phyloP scores from a whole-genome alignment of 2,888 invertebrate species.

The Lithophane socia region DNA sequence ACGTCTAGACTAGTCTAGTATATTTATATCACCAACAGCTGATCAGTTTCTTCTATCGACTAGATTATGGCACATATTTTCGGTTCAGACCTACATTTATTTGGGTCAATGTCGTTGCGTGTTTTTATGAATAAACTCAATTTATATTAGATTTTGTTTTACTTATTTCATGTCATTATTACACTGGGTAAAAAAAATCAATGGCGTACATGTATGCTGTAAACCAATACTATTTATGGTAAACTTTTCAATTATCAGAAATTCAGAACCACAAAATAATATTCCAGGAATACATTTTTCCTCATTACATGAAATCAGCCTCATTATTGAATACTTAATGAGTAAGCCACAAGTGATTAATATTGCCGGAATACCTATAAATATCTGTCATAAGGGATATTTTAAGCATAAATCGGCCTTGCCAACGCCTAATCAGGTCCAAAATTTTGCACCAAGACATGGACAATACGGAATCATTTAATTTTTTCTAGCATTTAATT shows the following conservation, averaged over 20 bases:
- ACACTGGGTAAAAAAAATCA: background rate
- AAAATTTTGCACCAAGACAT: background rate
- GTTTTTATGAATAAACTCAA: conserved; percentile 41
- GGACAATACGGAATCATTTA: no score
- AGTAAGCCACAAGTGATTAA: background rate
- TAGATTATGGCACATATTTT: conserved; percentile 20
- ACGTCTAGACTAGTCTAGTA: conserved; percentile 71
- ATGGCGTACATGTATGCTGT: background rate
- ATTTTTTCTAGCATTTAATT: no score
- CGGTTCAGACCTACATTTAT: conserved; percentile 11
- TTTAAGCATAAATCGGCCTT: background rate
- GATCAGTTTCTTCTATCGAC: conserved; percentile 33
- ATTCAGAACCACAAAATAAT: conserved; percentile 14
- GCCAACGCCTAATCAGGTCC: background rate
- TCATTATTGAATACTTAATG: conserved; percentile 10
- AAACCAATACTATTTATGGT: background rate
- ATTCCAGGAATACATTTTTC: conserved; percentile 25
- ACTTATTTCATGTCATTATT: background rate
- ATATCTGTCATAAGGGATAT: background rate
- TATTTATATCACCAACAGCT: conserved; percentile 66
- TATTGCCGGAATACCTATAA: background rate
- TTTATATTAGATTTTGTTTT: background rate
- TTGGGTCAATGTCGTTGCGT: conserved; percentile 21
- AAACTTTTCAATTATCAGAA: background rate
- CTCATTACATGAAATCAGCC: conserved; percentile 6